Evolutionary conservation across 2,888 invertebrate genomes (phyloP).

Genomic region (Amaurobius ferox): DNA sequence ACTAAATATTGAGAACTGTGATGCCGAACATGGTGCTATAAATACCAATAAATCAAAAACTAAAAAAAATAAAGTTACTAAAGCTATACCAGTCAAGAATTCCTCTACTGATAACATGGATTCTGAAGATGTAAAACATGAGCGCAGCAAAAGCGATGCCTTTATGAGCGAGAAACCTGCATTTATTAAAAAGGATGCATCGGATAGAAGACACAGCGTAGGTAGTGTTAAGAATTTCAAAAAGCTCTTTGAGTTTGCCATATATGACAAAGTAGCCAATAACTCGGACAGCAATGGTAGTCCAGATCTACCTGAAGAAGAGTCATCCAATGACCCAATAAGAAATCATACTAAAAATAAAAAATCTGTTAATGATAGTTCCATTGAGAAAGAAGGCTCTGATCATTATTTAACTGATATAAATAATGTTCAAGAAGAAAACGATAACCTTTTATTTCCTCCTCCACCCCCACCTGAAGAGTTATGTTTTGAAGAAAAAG

Average conservation of each 20-base stretch:
- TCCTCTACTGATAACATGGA: slow-evolving; percentile 20
- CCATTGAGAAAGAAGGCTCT: slow-evolving; percentile 13
- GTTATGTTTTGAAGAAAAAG: slow-evolving; percentile 27
- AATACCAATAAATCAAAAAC: slow-evolving; percentile 37
- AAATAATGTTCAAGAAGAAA: slow-evolving; percentile 54
- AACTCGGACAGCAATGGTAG: slow-evolving; percentile 61
- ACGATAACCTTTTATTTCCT: slow-evolving; percentile 61
- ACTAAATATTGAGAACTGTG: slow-evolving; percentile 34
- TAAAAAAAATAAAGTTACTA: slow-evolving; percentile 29
- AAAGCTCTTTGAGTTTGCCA: slow-evolving; percentile 84
- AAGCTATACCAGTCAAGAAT: slow-evolving; percentile 37
- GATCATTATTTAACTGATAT: slow-evolving; percentile 34
- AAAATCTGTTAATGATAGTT: neutral
- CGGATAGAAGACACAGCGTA: slow-evolving; percentile 91
- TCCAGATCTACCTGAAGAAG: slow-evolving; percentile 44
- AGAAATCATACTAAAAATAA: neutral
- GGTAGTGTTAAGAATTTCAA: slow-evolving; percentile 94
- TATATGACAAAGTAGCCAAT: slow-evolving; percentile 69
- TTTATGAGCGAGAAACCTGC: slow-evolving; percentile 56
- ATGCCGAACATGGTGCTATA: slow-evolving; percentile 43
- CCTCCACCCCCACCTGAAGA: slow-evolving; percentile 65
- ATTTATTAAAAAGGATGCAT: slow-evolving; percentile 80
- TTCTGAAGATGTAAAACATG: slow-evolving; percentile 57
- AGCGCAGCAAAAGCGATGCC: slow-evolving; percentile 66
- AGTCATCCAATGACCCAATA: slow-evolving; percentile 25